These are phyloP conservation scores for Corvus hawaiiensis DNA, from an alignment of 2,113 vertebrate species.

Conservation along the genomic window DNA sequence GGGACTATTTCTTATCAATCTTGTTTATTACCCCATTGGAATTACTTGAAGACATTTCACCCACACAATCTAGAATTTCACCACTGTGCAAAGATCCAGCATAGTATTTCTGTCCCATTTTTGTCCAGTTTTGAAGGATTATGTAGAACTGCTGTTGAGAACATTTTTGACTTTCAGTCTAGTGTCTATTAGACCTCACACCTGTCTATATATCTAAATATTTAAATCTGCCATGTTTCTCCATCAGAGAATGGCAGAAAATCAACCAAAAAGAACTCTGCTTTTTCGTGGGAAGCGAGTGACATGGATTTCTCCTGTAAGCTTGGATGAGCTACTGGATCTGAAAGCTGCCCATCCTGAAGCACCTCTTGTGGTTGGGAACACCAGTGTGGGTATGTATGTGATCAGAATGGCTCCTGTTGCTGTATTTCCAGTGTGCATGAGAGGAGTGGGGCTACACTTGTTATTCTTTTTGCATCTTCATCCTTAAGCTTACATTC, in stretches of 20 bases:
- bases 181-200: neutral
- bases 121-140: neutral
- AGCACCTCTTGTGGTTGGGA: conserved; percentile 83
- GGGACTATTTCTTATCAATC: neutral
- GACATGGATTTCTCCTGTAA: conserved; percentile 77
- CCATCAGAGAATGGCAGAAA: conserved; percentile 55
- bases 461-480: neutral
- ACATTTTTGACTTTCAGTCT: neutral
- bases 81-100: neutral
- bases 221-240: neutral
- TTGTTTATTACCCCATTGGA: neutral
- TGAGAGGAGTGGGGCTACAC: neutral
- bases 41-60: neutral
- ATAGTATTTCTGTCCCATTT: neutral
- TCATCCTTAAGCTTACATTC: neutral
- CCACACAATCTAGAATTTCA: neutral
- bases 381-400: conserved; percentile 78
- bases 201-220: neutral
- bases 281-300: conserved; percentile 75
- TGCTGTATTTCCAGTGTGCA: neutral
- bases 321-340: conserved; percentile 77
- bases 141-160: neutral
- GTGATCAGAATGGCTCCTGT: neutral
- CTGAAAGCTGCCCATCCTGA: conserved; percentile 72
- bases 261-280: conserved; percentile 26